Evolutionary conservation across 2,113 vertebrate species (phyloP), one percentile per base, ranked within the genome.

Genomic region (Gallinago media): DNA sequence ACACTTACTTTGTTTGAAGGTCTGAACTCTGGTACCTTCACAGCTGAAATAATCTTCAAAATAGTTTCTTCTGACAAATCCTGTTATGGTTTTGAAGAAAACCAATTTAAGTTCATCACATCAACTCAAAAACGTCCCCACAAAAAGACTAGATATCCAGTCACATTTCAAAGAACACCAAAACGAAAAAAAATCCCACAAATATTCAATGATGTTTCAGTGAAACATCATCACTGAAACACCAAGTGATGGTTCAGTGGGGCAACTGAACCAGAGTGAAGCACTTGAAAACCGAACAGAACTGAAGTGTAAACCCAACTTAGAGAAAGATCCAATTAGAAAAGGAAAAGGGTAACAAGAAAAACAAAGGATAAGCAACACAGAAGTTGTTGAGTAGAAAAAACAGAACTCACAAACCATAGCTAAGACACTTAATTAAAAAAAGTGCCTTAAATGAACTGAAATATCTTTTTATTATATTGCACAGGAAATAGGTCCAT

Each of bases 21-120:
- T 79, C 97, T 99, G 97, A 99, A 99, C 85, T 99, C 98, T 10
- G 99, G 98, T 97, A 99, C 97, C 65, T 98, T 98, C 91, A 99
- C 92, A 79, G 97, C 91, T 31, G 98, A 98, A 89, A 99, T 97
- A 90, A 99, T 98, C 70, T 97, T 98, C 72, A 97, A 92, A 89
- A 99, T 97, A 29, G 68, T 91, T 94, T 99, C 98, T 88, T 98
- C 96, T 82, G 98, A 98, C 68, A 99, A 95, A 92, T 99, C 99
- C 99, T 99, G 65, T 94, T 89, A 92, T 1, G 8, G n/a, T 93
- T 90, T 76, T 92, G 36, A 83, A 89, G 94, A 90, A 93, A 70
- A 95, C 63, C 16, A 80, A 87, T 68, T 91, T 84, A 62, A 65
- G 83, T 73, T 58, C 8, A 2, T 58, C 8, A 2, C 15, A 61